Conservation (phyloP, 1,140 invertebrate species). For the Philaenus spumarius region DNA sequence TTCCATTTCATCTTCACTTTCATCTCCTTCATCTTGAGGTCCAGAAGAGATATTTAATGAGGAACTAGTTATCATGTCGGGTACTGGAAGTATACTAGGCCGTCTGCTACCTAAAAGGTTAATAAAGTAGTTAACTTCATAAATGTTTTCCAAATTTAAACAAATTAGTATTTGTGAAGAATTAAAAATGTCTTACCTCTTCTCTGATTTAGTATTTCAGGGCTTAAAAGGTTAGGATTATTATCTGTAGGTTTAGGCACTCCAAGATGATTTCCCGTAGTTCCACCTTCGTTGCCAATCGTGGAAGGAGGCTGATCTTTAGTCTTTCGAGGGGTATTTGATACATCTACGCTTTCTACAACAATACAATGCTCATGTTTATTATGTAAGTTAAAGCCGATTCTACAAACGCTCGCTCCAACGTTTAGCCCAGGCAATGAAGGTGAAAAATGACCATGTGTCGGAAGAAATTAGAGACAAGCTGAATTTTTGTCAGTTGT, state of each 20-base stretch:
- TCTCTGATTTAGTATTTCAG: slow-evolving; percentile 65
- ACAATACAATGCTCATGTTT: no score
- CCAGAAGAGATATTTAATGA: slow-evolving; percentile 64
- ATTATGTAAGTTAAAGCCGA: no score
- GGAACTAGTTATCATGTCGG: slow-evolving; percentile 77
- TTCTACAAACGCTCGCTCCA: no score
- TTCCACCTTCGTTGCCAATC: not conserved
- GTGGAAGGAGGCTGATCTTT: not conserved
- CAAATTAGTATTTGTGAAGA: no score
- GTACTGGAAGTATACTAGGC: slow-evolving; percentile 79
- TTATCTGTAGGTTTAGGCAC: slow-evolving; percentile 59
- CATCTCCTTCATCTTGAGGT: slow-evolving; percentile 63
- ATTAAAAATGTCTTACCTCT: slow-evolving; percentile 49
- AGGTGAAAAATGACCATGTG: no score
- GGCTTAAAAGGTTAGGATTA: slow-evolving; percentile 75
- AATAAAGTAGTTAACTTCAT: not conserved
- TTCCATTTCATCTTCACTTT: slow-evolving; percentile 81
- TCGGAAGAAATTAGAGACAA: no score
- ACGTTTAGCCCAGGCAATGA: no score
- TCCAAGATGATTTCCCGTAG: slow-evolving; percentile 66
- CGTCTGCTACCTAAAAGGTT: slow-evolving; percentile 60
- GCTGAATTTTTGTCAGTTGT: no score
- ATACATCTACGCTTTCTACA: slow-evolving; percentile 25
- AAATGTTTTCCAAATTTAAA: no score
- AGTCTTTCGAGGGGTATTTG: slow-evolving; percentile 6